phyloP scores from a whole-genome alignment of 2,113 vertebrate species.

The Naja naja region DNA sequence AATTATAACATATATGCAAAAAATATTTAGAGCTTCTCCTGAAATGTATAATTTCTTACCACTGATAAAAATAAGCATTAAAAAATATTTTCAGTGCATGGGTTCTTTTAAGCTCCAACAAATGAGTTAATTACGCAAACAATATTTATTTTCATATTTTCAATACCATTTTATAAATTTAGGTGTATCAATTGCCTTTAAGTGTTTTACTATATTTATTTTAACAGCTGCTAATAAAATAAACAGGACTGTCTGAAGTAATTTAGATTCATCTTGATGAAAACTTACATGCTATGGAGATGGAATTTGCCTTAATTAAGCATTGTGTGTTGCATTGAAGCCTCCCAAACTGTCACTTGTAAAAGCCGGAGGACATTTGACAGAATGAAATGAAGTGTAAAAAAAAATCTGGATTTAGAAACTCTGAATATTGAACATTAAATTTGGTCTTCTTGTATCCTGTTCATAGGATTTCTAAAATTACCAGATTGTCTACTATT shows the following conservation, averaged over 20 bases:
- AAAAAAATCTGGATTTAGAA: not conserved
- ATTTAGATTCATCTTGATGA: not conserved
- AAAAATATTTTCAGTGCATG: not conserved
- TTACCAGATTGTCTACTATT: not conserved
- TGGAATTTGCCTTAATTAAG: not conserved
- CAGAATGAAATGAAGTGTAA: not conserved
- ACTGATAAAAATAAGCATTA: not conserved
- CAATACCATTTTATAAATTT: not conserved
- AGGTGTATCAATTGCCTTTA: not conserved
- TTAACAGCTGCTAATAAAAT: not conserved
- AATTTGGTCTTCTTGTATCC: not conserved
- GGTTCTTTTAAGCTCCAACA: not conserved
- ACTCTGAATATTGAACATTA: not conserved
- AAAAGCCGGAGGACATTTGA: not conserved
- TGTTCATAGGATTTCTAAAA: not conserved
- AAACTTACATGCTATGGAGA: not conserved
- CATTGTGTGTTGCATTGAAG: not conserved
- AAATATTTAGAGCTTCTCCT: not conserved
- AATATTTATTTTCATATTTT: not conserved
- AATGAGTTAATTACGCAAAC: not conserved
- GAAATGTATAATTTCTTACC: not conserved
- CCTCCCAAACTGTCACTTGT: not conserved
- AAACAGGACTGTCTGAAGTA: not conserved
- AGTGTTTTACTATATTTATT: not conserved
- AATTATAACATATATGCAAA: not conserved